Conservation (phyloP, 2,888 invertebrate species). For the Dolomedes plantarius region DNA sequence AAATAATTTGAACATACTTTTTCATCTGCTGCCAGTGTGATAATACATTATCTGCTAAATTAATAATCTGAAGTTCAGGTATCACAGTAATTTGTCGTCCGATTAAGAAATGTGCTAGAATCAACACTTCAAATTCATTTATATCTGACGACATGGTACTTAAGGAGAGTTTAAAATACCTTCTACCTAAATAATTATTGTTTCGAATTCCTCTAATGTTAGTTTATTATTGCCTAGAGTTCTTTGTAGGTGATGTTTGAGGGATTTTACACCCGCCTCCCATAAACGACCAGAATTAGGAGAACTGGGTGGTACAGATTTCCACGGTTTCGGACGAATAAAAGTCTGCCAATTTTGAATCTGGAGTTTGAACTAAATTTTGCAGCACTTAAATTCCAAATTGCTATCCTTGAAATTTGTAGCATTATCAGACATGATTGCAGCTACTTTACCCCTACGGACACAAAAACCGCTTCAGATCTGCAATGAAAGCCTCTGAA, state of each 20-base stretch:
- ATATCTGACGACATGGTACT: constrained; percentile 73
- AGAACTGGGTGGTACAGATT: constrained; percentile 66
- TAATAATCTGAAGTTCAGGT: constrained; percentile 73
- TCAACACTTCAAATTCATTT: constrained; percentile 73
- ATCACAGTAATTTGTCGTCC: constrained; percentile 72
- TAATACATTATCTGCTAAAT: constrained; percentile 70
- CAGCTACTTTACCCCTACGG: not conserved
- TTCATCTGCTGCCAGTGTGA: constrained; percentile 73
- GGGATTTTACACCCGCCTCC: constrained; percentile 71
- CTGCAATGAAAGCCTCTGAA: not conserved
- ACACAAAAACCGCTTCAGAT: constrained; percentile 1
- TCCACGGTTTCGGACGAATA: constrained; percentile 70
- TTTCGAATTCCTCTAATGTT: constrained; percentile 75
- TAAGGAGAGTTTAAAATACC: constrained; percentile 74
- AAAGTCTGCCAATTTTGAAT: not conserved
- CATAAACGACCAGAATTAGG: constrained; percentile 72
- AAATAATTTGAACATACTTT: constrained; percentile 4
- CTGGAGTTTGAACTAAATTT: not conserved
- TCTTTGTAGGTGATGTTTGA: constrained; percentile 66
- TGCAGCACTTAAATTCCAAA: constrained; percentile 31
- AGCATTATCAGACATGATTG: constrained; percentile 63
- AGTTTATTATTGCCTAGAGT: constrained; percentile 73
- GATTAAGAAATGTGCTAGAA: constrained; percentile 75
- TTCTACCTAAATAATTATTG: constrained; percentile 74
- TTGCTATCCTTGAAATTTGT: constrained; percentile 72